Evolutionary conservation across 2,113 vertebrate genomes (phyloP).

Genomic region (Ceyx melanurus): DNA sequence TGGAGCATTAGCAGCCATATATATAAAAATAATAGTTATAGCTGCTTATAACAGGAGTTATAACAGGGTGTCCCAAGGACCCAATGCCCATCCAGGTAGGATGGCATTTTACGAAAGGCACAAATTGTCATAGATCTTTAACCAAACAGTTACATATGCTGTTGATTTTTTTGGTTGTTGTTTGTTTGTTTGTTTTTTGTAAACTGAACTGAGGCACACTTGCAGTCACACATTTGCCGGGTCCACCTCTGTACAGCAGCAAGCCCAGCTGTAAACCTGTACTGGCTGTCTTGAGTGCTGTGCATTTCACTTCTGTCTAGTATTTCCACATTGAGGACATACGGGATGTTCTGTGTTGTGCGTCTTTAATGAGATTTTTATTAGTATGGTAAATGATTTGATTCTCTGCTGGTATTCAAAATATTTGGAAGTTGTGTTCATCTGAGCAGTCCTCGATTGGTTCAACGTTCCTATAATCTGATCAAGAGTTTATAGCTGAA

Average conservation of each 20-base stretch:
- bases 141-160: background rate
- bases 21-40: too few relatives aligned
- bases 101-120: background rate
- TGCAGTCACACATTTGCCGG: fast-evolving
- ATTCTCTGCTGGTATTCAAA: background rate
- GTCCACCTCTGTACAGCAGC: fast-evolving
- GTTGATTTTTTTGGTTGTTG: too few relatives aligned
- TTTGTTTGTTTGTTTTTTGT: background rate
- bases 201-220: background rate
- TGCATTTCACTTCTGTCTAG: background rate
- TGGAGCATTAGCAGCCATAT: background rate
- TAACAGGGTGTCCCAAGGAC: background rate
- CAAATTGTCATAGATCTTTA: background rate
- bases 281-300: background rate
- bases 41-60: background rate
- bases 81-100: background rate
- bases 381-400: background rate
- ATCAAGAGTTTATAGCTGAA: background rate
- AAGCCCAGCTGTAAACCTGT: background rate
- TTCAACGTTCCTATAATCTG: background rate
- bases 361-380: background rate
- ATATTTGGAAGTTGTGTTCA: background rate
- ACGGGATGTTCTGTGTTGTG: background rate
- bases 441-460: background rate
- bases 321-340: background rate